phyloP scores from a whole-genome alignment of 1,140 invertebrate species.

The Triops cancriformis region DNA sequence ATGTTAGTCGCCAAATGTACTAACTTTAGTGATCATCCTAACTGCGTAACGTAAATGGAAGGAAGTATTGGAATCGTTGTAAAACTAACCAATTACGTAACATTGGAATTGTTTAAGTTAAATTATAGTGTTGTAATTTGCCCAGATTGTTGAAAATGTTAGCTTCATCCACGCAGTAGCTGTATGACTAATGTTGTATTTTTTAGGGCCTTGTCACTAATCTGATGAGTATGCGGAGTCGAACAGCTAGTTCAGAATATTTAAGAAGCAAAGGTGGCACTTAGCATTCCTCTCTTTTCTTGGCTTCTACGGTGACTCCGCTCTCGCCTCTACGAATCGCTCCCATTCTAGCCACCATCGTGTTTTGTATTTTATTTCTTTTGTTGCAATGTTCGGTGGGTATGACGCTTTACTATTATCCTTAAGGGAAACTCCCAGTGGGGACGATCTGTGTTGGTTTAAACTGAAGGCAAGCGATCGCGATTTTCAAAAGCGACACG shows the following conservation, averaged over 20 bases:
- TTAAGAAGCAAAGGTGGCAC: conserved; percentile 9
- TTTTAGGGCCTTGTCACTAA: not conserved
- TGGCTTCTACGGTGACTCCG: conserved; percentile 2
- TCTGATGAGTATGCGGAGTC: conserved; percentile 10
- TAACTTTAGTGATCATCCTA: too few relatives aligned
- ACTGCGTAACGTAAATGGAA: too few relatives aligned
- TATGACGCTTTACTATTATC: not conserved
- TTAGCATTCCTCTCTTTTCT: not conserved
- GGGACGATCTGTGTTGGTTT: not conserved
- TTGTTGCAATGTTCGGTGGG: not conserved
- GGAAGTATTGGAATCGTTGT: too few relatives aligned
- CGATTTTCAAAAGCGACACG: not conserved
- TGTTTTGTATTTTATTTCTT: not conserved
- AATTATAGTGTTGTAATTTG: too few relatives aligned
- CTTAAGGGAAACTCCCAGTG: not conserved
- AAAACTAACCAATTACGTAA: too few relatives aligned
- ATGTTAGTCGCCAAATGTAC: too few relatives aligned
- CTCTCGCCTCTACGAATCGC: not conserved
- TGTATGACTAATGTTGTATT: not conserved
- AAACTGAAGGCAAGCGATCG: not conserved
- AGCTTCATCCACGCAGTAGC: not conserved
- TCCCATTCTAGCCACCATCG: conserved; percentile 2
- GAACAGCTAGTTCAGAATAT: conserved; percentile 6
- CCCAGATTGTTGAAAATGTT: too few relatives aligned
- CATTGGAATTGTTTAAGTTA: too few relatives aligned